Conservation (phyloP, 2,888 invertebrate genomes). For the Thecophora atra region DNA sequence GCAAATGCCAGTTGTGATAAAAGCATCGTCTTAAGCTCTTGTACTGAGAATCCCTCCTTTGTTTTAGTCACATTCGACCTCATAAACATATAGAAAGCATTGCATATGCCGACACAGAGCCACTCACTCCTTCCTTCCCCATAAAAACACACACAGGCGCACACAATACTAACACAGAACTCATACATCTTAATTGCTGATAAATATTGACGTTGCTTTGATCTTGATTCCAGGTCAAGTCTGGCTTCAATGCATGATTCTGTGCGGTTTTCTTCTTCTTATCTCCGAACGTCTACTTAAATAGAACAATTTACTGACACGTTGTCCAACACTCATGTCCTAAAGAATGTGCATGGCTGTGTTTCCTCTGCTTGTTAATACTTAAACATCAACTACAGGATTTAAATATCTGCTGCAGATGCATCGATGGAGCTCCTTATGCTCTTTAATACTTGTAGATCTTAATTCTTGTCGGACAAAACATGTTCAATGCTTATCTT, state of each 20-base stretch:
- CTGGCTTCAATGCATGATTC: neutral
- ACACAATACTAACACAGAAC: neutral
- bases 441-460: neutral
- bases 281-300: neutral
- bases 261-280: neutral
- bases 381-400: neutral
- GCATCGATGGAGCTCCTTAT: neutral
- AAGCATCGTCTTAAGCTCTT: neutral
- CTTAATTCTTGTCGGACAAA: neutral
- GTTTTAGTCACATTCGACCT: neutral
- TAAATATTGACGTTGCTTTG: neutral
- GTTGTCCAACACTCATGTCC: neutral
- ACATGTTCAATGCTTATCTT: conserved; percentile 6
- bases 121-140: neutral
- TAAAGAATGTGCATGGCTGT: too few relatives aligned
- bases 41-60: neutral
- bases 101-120: neutral
- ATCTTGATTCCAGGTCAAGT: neutral
- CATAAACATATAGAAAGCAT: neutral
- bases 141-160: neutral
- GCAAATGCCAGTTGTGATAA: neutral
- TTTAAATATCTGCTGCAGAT: neutral
- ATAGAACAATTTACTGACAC: neutral
- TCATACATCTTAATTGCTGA: neutral
- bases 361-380: neutral